Percentiles rank a stretch among this genome's conserved stretches.
Evolutionary conservation across 2,113 vertebrate species (phyloP).

Genomic region (Aspiorhynchus laticeps): DNA sequence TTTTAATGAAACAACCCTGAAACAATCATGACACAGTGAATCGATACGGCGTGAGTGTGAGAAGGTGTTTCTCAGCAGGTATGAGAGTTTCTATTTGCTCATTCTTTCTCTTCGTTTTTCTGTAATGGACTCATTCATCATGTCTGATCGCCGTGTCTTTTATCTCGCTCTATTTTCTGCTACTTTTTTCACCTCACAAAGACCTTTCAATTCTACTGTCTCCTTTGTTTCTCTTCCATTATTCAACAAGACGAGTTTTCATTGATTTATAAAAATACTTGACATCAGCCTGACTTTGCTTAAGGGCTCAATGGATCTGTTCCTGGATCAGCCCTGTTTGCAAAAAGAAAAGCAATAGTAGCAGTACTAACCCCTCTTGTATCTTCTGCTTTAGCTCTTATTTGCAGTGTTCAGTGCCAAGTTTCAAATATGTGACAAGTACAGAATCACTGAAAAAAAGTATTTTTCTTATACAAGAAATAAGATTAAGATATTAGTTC

Average conservation of each 20-base stretch:
- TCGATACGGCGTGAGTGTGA: background rate
- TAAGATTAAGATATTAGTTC: no score
- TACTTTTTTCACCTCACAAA: background rate
- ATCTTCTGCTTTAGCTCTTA: no score
- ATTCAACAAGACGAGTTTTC: conserved; percentile 6
- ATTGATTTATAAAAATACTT: conserved; percentile 17
- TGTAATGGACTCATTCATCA: conserved; percentile 52
- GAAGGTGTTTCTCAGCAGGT: conserved; percentile 6
- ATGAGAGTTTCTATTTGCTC: conserved; percentile 18
- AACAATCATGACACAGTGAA: background rate
- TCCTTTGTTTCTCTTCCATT: background rate
- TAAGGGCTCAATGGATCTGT: background rate
- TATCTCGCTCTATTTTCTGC: background rate
- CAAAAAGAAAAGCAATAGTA: background rate
- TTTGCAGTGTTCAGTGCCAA: no score
- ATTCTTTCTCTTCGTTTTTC: background rate
- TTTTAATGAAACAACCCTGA: background rate
- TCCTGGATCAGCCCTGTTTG: background rate
- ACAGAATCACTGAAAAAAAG: no score
- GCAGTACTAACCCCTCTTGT: background rate
- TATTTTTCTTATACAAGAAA: no score
- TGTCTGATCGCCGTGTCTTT: conserved; percentile 16
- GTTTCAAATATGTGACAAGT: no score
- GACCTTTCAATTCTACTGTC: background rate
- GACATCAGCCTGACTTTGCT: background rate